Conservation (phyloP, 1,140 invertebrate species). For the Periplaneta americana region DNA sequence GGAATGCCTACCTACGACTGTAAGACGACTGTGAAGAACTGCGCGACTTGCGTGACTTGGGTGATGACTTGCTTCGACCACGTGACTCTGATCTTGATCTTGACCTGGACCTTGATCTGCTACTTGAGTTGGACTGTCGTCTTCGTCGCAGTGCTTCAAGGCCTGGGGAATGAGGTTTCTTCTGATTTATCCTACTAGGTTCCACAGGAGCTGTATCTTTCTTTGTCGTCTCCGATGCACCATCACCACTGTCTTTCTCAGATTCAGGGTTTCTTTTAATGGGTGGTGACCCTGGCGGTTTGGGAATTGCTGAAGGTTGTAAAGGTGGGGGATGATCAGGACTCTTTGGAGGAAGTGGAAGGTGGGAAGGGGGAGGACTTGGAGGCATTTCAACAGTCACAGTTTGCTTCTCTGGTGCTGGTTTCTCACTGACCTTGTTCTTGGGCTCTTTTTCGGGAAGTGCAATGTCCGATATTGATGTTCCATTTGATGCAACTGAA, state of each 20-base stretch:
- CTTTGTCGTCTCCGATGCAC: not conserved
- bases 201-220: not conserved
- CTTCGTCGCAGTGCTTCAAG: not conserved
- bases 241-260: not conserved
- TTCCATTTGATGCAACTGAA: not conserved
- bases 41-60: constrained; percentile 12
- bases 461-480: constrained; percentile 9
- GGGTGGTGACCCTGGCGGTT: constrained; percentile 15
- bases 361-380: not conserved
- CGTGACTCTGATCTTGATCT: not conserved
- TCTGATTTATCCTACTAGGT: not conserved
- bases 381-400: not conserved
- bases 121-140: constrained; percentile 7
- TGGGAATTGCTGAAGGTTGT: constrained; percentile 8
- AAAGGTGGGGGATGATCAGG: not conserved
- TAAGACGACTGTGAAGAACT: constrained; percentile 24
- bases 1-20: constrained; percentile 22
- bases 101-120: constrained; percentile 6
- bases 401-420: not conserved
- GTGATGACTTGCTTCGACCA: not conserved
- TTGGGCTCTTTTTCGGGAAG: constrained; percentile 9
- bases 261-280: not conserved
- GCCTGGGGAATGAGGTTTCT: not conserved
- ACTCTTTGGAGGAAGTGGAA: not conserved
- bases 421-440: not conserved